phyloP scores from a whole-genome alignment of 1,140 invertebrate species.

The Cyrtorhinus lividipennis region DNA sequence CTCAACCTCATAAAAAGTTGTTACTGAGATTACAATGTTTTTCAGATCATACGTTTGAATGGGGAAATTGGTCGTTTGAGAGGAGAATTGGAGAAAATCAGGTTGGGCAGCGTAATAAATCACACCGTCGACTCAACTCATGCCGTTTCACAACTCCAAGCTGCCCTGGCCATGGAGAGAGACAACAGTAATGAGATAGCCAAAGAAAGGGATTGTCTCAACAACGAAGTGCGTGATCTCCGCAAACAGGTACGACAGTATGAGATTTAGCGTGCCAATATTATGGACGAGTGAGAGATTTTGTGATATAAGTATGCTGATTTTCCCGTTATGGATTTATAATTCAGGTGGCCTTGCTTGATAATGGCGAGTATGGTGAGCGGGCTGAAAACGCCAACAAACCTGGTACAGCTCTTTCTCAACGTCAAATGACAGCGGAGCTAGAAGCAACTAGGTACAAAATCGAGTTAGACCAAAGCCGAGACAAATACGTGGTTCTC shows the following conservation, averaged over 20 bases:
- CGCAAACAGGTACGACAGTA: constrained; percentile 23
- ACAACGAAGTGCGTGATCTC: constrained; percentile 23
- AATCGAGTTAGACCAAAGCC: neutral
- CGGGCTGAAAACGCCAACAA: neutral
- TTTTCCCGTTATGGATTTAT: no score
- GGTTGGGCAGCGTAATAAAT: constrained; percentile 17
- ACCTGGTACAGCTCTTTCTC: neutral
- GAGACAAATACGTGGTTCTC: neutral
- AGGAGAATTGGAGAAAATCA: constrained; percentile 21
- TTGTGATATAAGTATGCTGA: no score
- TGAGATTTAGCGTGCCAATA: no score
- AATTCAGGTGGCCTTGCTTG: neutral
- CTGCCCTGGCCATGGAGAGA: constrained; percentile 21
- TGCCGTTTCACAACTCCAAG: constrained; percentile 22
- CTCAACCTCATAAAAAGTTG: no score
- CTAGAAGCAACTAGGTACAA: neutral
- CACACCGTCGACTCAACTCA: neutral
- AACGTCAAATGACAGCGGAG: neutral
- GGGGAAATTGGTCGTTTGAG: constrained; percentile 17
- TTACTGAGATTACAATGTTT: no score
- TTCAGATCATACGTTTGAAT: constrained; percentile 21
- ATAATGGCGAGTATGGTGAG: neutral
- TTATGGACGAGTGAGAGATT: no score
- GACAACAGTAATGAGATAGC: constrained; percentile 17
- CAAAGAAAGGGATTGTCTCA: constrained; percentile 20